A percentile compares a stretch with the other conserved stretches of the same genome.
These are phyloP conservation scores for Leptinotarsa tumamoca DNA, from an alignment of 2,888 invertebrate species.

Conservation along the genomic window DNA sequence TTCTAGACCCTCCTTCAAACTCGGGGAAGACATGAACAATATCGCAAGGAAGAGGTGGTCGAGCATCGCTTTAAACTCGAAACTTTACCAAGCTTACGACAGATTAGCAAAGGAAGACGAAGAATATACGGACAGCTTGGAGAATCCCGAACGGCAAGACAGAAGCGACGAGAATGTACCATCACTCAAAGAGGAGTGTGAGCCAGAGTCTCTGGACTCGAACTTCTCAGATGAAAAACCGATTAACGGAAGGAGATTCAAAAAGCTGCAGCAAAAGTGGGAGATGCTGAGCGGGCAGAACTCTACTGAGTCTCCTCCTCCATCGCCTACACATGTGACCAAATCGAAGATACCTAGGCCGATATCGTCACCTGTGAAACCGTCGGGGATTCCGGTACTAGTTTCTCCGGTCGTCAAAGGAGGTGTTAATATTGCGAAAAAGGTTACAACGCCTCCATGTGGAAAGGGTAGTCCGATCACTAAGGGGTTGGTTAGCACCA, in stretches of 20 bases:
- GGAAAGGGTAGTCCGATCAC: constrained; percentile 26
- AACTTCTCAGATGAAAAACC: constrained; percentile 64
- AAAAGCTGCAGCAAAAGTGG: constrained; percentile 83
- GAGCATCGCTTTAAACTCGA: constrained; percentile 77
- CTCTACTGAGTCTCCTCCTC: constrained; percentile 62
- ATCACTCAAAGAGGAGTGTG: constrained; percentile 51
- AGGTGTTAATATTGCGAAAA: constrained; percentile 61
- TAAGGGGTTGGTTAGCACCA: constrained; percentile 40
- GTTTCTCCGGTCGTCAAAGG: constrained; percentile 54
- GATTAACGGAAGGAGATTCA: constrained; percentile 76
- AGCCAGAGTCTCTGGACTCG: constrained; percentile 63
- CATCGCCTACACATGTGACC: constrained; percentile 63
- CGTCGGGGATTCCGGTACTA: constrained; percentile 72
- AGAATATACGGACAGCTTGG: constrained; percentile 81
- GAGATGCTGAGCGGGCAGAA: constrained; percentile 77
- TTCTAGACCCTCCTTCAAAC: constrained; percentile 60
- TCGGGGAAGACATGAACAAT: constrained; percentile 65
- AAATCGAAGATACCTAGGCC: constrained; percentile 83
- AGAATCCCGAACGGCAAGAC: constrained; percentile 64
- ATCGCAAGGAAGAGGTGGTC: constrained; percentile 78
- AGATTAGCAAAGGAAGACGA: constrained; percentile 76
- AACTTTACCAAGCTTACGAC: constrained; percentile 80
- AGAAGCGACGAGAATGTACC: constrained; percentile 46
- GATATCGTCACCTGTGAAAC: constrained; percentile 79
- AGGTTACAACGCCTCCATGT: constrained; percentile 62